Percentiles rank a stretch among this genome's conserved stretches.
Conservation (phyloP, 2,797 vertebrate species). For the Notolabrus celidotus region DNA sequence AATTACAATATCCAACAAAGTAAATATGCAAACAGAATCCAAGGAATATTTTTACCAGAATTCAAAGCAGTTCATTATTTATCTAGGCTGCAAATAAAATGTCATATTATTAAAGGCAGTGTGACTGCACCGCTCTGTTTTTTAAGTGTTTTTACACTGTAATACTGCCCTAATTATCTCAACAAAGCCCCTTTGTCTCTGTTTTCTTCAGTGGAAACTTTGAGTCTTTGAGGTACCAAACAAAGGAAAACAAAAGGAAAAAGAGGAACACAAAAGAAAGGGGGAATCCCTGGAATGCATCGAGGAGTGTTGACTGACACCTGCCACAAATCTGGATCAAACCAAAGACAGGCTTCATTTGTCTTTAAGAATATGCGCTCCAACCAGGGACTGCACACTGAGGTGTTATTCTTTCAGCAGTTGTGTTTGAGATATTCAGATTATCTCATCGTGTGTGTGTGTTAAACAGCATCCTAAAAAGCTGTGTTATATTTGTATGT, state of each 20-base stretch:
- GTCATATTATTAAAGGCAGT: neutral
- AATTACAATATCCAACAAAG: neutral
- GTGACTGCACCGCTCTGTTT: neutral
- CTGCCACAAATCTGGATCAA: slow-evolving; percentile 64
- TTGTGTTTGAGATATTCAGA: slow-evolving; percentile 30
- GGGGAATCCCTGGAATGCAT: slow-evolving; percentile 21
- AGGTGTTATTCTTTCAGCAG: slow-evolving; percentile 52
- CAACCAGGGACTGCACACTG: slow-evolving; percentile 34
- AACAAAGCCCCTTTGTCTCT: slow-evolving; percentile 32
- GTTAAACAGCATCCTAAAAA: slow-evolving; percentile 46
- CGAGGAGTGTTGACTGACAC: slow-evolving; percentile 60
- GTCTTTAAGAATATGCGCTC: slow-evolving; percentile 55
- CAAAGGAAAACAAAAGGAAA: neutral
- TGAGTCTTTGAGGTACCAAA: slow-evolving; percentile 34
- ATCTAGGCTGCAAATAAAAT: neutral
- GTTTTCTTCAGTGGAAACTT: slow-evolving; percentile 21
- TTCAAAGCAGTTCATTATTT: neutral
- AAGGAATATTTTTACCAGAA: neutral
- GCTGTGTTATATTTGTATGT: slow-evolving; percentile 5
- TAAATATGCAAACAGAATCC: neutral
- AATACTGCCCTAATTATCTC: slow-evolving; percentile 23
- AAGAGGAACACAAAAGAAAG: slow-evolving; percentile 8
- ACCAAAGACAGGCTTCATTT: slow-evolving; percentile 37
- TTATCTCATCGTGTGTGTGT: slow-evolving; percentile 20
- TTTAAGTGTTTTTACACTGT: slow-evolving; percentile 1